Percentiles rank a stretch among this genome's conserved stretches.
These are phyloP conservation scores for Thereuonema tuberculata DNA, from an alignment of 1,140 invertebrate genomes.

Conservation along the genomic window DNA sequence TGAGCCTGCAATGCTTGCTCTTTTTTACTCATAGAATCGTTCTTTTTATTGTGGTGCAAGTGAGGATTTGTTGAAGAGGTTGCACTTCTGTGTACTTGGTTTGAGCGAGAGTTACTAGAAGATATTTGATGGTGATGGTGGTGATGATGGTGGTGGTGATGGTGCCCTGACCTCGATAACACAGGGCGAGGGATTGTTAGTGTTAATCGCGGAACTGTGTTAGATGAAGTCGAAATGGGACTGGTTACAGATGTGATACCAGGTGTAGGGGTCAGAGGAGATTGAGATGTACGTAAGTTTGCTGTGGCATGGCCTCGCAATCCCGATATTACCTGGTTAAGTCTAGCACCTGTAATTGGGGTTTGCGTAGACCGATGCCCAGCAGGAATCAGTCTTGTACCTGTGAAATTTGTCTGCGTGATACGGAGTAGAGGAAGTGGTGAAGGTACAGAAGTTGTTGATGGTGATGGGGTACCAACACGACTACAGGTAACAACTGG, in stretches of 20 bases:
- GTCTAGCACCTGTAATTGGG: not conserved
- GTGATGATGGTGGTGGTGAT: not conserved
- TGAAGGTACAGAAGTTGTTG: constrained; percentile 2
- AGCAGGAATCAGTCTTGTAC: constrained; percentile 11
- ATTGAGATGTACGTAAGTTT: not conserved
- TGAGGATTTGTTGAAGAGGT: not conserved
- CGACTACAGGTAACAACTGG: too few species aligned
- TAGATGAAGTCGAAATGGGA: not conserved
- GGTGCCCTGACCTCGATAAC: not conserved
- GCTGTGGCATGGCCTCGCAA: constrained; percentile 9
- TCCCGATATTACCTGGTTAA: constrained; percentile 2
- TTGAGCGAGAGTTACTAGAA: too few species aligned
- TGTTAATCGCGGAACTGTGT: not conserved
- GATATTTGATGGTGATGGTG: not conserved
- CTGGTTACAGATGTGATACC: not conserved
- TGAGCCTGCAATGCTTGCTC: not conserved
- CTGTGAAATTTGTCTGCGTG: constrained; percentile 12
- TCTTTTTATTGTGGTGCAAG: not conserved
- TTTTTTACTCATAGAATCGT: not conserved
- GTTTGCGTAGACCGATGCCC: constrained; percentile 2
- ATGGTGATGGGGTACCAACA: constrained; percentile 4
- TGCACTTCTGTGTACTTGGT: too few species aligned
- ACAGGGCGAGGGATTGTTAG: constrained; percentile 7
- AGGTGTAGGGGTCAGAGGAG: not conserved
- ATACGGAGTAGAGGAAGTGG: constrained; percentile 4